Percentiles rank a stretch among this genome's conserved stretches.
Conservation (phyloP, 2,797 vertebrate genomes). For the Orientallactaga sibirica region DNA sequence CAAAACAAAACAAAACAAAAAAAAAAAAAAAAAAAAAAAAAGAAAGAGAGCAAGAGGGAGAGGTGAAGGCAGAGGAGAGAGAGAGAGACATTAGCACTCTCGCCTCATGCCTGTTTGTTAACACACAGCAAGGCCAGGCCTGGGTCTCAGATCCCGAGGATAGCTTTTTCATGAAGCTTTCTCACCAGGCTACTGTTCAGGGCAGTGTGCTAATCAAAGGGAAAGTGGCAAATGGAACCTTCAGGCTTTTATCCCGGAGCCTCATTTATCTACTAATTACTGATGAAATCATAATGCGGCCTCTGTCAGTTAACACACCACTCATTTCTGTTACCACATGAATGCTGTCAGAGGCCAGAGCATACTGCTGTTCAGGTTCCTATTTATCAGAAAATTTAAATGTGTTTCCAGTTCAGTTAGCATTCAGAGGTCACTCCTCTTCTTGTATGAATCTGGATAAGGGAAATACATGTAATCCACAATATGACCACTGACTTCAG, state of each 20-base stretch:
- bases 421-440: constrained; percentile 27
- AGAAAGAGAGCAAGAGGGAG: neutral
- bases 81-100: neutral
- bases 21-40: too few relatives aligned
- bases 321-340: constrained; percentile 68
- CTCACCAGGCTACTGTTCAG: constrained; percentile 28
- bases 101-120: neutral
- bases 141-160: neutral
- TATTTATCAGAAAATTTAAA: constrained; percentile 64
- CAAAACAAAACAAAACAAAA: too few relatives aligned
- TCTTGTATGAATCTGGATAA: constrained; percentile 58
- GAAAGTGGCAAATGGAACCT: constrained; percentile 36
- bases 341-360: constrained; percentile 58
- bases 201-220: constrained; percentile 57
- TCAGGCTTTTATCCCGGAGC: constrained; percentile 38
- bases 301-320: constrained; percentile 60
- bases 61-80: neutral
- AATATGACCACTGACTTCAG: neutral
- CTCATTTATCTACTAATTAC: constrained; percentile 75
- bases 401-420: constrained; percentile 56
- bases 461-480: neutral
- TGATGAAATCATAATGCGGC: constrained; percentile 54
- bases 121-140: neutral
- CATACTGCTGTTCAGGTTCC: constrained; percentile 15
- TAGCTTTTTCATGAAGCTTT: neutral